Evolutionary conservation across 2,797 vertebrate genomes (phyloP).

Genomic region (Rhadinocentrus ornatus): DNA sequence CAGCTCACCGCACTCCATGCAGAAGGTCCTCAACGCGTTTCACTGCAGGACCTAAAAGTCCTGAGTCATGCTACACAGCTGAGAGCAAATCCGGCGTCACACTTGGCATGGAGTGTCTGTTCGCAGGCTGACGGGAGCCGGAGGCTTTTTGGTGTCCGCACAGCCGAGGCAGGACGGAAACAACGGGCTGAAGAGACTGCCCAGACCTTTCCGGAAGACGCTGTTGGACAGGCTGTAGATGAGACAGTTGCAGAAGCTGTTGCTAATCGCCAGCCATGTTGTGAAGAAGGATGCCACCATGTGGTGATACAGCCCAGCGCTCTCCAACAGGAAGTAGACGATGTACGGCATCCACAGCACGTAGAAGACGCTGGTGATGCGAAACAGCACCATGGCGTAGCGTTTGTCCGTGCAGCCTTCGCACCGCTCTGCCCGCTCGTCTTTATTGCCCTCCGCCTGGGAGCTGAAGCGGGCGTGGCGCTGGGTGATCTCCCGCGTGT

Average conservation of each 20-base stretch:
- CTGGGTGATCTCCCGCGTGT: constrained; percentile 92
- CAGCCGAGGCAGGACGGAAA: constrained; percentile 84
- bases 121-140: constrained; percentile 76
- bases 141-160: constrained; percentile 83
- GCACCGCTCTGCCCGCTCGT: constrained; percentile 29
- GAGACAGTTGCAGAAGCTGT: constrained; percentile 98
- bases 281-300: constrained; percentile 91
- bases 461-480: constrained; percentile 91
- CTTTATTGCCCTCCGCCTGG: constrained; percentile 70
- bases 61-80: constrained; percentile 12
- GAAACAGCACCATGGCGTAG: constrained; percentile 94
- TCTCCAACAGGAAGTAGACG: constrained; percentile 95
- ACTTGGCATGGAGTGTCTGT: constrained; percentile 63
- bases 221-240: constrained; percentile 98
- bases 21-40: constrained; percentile 22
- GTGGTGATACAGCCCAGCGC: constrained; percentile 88
- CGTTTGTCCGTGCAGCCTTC: constrained; percentile 89
- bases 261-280: constrained; percentile 97
- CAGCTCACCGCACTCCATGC: constrained; percentile 17
- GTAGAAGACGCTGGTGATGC: constrained; percentile 97
- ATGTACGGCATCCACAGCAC: constrained; percentile 96
- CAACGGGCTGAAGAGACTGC: constrained; percentile 82
- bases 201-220: constrained; percentile 91
- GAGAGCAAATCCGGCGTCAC: constrained; percentile 28
- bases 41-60: constrained; percentile 37